Base-by-base conservation (phyloP, 2,888 invertebrate species). In the Chydorus sphaericus region DNA sequence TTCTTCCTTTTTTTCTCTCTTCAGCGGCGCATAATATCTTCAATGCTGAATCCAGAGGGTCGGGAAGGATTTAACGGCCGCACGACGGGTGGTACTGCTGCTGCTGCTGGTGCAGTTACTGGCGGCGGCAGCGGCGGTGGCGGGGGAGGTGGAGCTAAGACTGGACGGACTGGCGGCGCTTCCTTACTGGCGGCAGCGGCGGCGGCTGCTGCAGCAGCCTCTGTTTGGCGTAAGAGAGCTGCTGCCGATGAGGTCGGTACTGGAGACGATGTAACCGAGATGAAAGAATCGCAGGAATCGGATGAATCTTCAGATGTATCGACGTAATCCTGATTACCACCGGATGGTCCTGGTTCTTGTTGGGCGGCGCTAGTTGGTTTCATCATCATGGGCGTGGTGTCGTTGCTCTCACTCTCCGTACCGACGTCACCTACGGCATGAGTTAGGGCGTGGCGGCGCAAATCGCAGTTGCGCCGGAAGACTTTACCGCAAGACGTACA, bases 381-480 rank as follows among this genome's bases (percentile, higher is more conserved):
- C 26, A 44, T 18, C 23, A 44, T 1, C 26, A 18, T 4, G 8
- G 23, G 6, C 10, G 56, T 26, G 33, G 56, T 52, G 18, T 48
- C 53, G 38, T 29, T 23, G 30, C 53, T 48, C 16, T 54, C 54
- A 31, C 52, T 53, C n/a, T 38, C 55, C n/a, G 26, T 39, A 7
- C 48, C 48, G 29, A 58, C 84, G 66, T 89, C 89, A 1, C 89
- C 89, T 1, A 89, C 87, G 4, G 89, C 85, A 67, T 92, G 92
- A 0, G 92, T 92, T 59, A 92, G 70, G 5, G 88, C 87, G 68
- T 93, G 92, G 58, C 92, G 77, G 56, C 92, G 74, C 39, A 93
- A 75, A 68, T 93, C 92, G 70, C 92, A 92, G 68, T 92, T 92
- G 60, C 92, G 77, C 59, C 89, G 77, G 68, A 91, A 91, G 10